These are phyloP conservation scores for Apteryx owenii DNA, from an alignment of 2,113 vertebrate species.

Conservation along the genomic window DNA sequence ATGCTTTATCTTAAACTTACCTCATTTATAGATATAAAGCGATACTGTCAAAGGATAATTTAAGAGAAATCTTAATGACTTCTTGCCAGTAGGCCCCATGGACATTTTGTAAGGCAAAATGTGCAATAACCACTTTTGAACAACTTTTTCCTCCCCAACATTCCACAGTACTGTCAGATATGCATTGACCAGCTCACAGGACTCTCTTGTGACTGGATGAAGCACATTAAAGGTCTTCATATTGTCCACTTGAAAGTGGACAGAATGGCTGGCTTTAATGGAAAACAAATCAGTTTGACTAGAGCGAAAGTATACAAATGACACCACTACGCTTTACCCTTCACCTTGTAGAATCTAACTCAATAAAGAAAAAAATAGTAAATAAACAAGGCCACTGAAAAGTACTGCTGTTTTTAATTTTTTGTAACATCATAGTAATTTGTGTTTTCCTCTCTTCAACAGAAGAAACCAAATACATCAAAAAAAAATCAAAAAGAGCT, in stretches of 20 bases:
- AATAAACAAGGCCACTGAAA: background rate
- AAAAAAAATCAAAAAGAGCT: background rate
- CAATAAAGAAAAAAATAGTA: background rate
- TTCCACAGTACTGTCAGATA: background rate
- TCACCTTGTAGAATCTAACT: background rate
- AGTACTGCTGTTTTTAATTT: background rate
- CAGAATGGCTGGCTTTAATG: background rate
- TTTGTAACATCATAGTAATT: background rate
- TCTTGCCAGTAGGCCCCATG: rapidly evolving
- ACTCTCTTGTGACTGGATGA: background rate
- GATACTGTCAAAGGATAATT: background rate
- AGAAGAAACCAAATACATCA: background rate
- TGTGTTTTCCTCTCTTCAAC: background rate
- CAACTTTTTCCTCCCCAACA: background rate
- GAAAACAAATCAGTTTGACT: background rate
- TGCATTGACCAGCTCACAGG: background rate
- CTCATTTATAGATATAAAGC: background rate
- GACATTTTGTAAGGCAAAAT: background rate
- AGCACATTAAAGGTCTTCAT: background rate
- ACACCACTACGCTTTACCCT: background rate
- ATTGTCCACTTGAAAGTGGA: background rate
- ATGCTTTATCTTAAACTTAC: background rate
- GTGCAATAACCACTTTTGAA: background rate
- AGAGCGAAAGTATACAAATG: background rate
- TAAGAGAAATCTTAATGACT: background rate